These are phyloP conservation scores for Andinoacara biseriatus DNA, from an alignment of 2,113 vertebrate species.

Conservation along the genomic window DNA sequence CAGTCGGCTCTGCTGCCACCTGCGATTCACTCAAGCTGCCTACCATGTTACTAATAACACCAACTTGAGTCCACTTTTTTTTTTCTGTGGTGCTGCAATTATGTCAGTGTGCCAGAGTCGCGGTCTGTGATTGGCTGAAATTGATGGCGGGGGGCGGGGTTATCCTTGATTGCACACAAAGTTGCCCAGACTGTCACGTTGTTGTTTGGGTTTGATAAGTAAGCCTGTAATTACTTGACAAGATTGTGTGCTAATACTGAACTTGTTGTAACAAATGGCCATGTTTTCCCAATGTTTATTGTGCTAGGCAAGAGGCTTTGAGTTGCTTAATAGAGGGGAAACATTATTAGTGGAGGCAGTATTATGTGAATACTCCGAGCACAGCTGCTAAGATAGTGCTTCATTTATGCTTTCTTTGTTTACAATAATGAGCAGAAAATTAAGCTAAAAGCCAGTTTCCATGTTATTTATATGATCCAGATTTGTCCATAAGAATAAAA, in stretches of 20 bases:
- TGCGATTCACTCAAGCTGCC: neutral
- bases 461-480: neutral
- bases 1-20: neutral
- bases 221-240: slow-evolving; percentile 47
- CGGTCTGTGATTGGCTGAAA: slow-evolving; percentile 82
- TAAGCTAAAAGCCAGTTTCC: neutral
- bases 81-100: slow-evolving; percentile 66
- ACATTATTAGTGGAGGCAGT: neutral
- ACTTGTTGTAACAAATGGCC: neutral
- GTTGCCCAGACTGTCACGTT: slow-evolving; percentile 56
- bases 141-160: slow-evolving; percentile 83
- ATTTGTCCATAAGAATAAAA: neutral
- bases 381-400: neutral
- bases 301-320: slow-evolving; percentile 24
- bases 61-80: slow-evolving; percentile 55
- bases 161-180: slow-evolving; percentile 65
- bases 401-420: neutral
- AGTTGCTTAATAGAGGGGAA: neutral
- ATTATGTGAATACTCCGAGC: neutral
- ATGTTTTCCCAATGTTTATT: slow-evolving; percentile 13
- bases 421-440: neutral
- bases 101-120: slow-evolving; percentile 79
- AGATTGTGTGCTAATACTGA: slow-evolving; percentile 31
- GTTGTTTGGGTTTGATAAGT: slow-evolving; percentile 62
- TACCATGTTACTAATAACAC: slow-evolving; percentile 11